A percentile compares a stretch with the other conserved stretches of the same genome.
Evolutionary conservation across 2,888 invertebrate species (phyloP).

Genomic region (Netelia melanura): DNA sequence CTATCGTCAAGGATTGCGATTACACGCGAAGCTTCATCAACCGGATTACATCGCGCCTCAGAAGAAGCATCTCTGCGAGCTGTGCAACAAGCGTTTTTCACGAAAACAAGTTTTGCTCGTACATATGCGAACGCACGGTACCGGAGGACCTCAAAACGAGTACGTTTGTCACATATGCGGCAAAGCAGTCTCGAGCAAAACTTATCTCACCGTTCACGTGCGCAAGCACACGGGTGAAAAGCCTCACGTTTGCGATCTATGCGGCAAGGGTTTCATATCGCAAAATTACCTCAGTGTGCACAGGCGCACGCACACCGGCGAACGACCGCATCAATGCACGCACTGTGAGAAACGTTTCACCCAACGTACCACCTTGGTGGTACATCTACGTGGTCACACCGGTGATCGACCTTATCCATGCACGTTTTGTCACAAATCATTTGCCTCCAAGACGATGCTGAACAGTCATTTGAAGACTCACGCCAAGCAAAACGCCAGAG

Average conservation of each 20-base stretch:
- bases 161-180: conserved; percentile 88
- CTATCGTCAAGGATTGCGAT: conserved; percentile 81
- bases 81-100: conserved; percentile 83
- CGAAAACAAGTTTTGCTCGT: conserved; percentile 82
- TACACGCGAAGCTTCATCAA: conserved; percentile 83
- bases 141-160: conserved; percentile 84
- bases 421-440: conserved; percentile 81
- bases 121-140: conserved; percentile 83
- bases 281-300: conserved; percentile 83
- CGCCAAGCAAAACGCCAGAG: conserved; percentile 81
- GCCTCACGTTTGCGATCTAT: conserved; percentile 87
- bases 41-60: conserved; percentile 83
- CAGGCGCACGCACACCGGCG: conserved; percentile 83
- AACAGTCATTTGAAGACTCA: conserved; percentile 83
- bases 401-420: conserved; percentile 83
- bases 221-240: conserved; percentile 88
- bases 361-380: conserved; percentile 83
- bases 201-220: conserved; percentile 88
- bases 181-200: conserved; percentile 87
- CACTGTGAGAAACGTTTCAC: conserved; percentile 83
- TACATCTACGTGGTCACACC: conserved; percentile 82
- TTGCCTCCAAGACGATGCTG: conserved; percentile 83
- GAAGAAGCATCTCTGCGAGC: conserved; percentile 83
- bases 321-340: conserved; percentile 82
- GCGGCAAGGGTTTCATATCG: conserved; percentile 83